Base-by-base conservation (phyloP, 2,888 invertebrate genomes). In the Alsophila aescularia region DNA sequence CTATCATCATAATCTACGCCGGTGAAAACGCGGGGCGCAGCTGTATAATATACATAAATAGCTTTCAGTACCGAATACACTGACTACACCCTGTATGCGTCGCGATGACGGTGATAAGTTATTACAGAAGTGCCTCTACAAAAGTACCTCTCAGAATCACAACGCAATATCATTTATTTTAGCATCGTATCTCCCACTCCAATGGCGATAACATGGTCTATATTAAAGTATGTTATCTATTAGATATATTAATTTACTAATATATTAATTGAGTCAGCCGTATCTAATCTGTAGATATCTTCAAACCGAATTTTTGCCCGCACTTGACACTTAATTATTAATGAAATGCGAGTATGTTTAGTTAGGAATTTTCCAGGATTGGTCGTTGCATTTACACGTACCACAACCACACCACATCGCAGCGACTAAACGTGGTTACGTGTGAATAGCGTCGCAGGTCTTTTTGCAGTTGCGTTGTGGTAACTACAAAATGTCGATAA, bases 161-260 rank as follows among this genome's bases (percentile, higher is more conserved):
- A 40, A 49, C 48, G 42, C 45, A 48, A 35, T 44, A 39, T 21
- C 16, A 51, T 18, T 37, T 42, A 53, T 42, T 48, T 52, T 48
- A 37, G 37, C 18, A 8, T 40, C 37, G 16, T 59, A 55, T 59
- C 59, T 34, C 39, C n/a, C 60, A 62, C 62, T 65, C 56, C 56
- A 73, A 49, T 44, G 32, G 0, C 13, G 79, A 81, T 86, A 87
- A 76, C 75, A 63, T 53, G 64, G 63, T 73, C 75, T 71, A 73
- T 84, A 84, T 81, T 79, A 76, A 81, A 81, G 57, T 57, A 42
- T 42, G 61, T 81, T 85, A 85, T 85, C 85, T 60, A 29, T 54
- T 51, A 67, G 66, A 71, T 70, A 76, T 79, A 85, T 82, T 82
- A 81, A 85, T 82, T 85, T 75, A 81, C 74, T 82, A 63, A 77